Percentiles rank a stretch among this genome's conserved stretches.
Conservation (phyloP, 2,113 vertebrate genomes). For the Corythornis cristatus region DNA sequence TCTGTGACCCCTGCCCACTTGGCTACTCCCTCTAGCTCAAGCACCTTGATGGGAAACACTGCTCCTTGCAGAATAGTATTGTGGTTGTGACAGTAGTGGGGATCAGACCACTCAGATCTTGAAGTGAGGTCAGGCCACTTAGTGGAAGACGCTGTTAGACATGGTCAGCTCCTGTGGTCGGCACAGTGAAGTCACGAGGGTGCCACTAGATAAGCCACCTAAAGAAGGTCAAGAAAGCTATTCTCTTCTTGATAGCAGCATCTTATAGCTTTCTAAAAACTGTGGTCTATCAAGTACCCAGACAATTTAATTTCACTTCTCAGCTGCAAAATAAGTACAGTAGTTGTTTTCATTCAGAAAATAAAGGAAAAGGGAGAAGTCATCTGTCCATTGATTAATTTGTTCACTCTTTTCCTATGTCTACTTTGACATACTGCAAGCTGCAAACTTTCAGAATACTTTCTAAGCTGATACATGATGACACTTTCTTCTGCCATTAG, state of each 20-base stretch:
- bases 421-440: background rate
- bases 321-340: constrained; percentile 66
- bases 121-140: background rate
- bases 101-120: background rate
- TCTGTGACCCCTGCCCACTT: background rate
- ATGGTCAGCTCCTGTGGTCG: background rate
- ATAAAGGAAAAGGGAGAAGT: background rate
- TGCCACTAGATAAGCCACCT: constrained; percentile 49
- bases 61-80: fast-evolving
- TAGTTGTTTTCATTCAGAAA: constrained; percentile 50
- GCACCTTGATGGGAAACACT: background rate
- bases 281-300: constrained; percentile 56
- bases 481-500: background rate
- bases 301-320: constrained; percentile 71
- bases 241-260: constrained; percentile 21
- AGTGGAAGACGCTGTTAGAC: background rate
- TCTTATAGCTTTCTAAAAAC: constrained; percentile 70
- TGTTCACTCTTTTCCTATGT: background rate
- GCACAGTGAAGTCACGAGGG: background rate
- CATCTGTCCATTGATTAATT: background rate
- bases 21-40: background rate
- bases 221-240: constrained; percentile 65
- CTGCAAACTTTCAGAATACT: background rate
- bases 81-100: background rate
- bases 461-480: background rate